Base-by-base conservation (phyloP, 2,797 vertebrate species). In the Chanos chanos region DNA sequence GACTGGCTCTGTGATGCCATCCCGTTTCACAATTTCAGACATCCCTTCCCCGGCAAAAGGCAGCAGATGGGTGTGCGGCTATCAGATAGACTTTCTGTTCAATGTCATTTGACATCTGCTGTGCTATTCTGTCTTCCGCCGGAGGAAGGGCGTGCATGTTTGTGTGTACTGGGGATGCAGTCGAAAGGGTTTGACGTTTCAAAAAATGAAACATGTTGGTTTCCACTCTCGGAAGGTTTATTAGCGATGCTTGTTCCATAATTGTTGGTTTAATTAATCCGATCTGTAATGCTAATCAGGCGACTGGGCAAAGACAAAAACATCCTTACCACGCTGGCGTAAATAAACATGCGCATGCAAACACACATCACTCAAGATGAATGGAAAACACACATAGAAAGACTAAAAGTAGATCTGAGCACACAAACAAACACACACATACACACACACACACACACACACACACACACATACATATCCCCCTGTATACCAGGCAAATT, bases 121-220 rank as follows among this genome's bases (percentile, higher is more conserved):
- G 51, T 36, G 30, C 28, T 43, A 24, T 44, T 33, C 9, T 22
- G 19, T 40, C 40, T 19, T 12, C 19, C 43, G 40, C 19, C 19
- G 43, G 40, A 49, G 48, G 30, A 37, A n/a, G 34, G 51, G 30
- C 52, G 45, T 58, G 53, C 58, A 41, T 54, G 39, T 60, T 48
- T 57, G 45, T 49, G 15, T 62, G 43, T 54, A 71, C 59, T 72
- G 19, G 24, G 19, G 73, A 49, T 70, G 19, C 12, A 37, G 49
- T n/a, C n/a, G n/a, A n/a, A 36, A 37, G 49, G 19, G 52, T 13
- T 19, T 22, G 52, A 37, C 31, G 33, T 37, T 30, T 31, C n/a
- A n/a, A n/a, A 51, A 34, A 21, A 25, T 63, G 49, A 53, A 51
- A 24, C 41, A 43, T 21, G 28, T 31, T 28, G 12, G 22, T 48